phyloP scores from a whole-genome alignment of 2,113 vertebrate genomes.

The Xyrauchen texanus region DNA sequence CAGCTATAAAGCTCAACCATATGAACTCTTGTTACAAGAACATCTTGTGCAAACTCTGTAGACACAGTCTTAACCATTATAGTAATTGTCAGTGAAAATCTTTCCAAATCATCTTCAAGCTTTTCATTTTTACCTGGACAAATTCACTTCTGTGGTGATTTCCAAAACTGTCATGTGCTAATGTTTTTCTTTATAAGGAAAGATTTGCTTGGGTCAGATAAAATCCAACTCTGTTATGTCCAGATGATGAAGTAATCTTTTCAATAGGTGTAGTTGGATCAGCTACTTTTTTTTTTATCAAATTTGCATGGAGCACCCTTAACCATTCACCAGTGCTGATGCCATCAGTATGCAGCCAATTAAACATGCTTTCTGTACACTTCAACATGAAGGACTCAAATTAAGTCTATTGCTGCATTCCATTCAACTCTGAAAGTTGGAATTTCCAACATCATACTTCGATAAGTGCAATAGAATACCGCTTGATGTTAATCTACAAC shows the following conservation, averaged over 20 bases:
- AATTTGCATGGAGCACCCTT: background rate
- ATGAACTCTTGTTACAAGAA: background rate
- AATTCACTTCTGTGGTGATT: background rate
- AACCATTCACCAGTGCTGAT: slow-evolving; percentile 7
- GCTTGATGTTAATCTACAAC: no score
- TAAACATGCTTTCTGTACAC: background rate
- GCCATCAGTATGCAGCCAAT: background rate
- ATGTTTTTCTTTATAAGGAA: slow-evolving; percentile 5
- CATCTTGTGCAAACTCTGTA: background rate
- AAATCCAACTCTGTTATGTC: slow-evolving; percentile 9
- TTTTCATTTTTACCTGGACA: background rate
- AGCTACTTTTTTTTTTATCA: no score
- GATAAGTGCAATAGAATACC: no score
- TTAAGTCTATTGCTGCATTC: no score
- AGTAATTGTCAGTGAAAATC: background rate
- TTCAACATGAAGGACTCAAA: background rate
- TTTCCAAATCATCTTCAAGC: background rate
- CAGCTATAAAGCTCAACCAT: background rate
- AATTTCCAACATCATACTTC: no score
- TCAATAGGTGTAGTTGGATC: no score
- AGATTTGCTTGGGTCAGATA: background rate
- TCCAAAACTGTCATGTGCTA: slow-evolving; percentile 7
- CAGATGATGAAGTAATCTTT: background rate
- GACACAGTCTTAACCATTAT: background rate
- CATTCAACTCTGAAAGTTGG: no score